Base-by-base conservation (phyloP, 2,888 invertebrate species). In the Eilema depressum region DNA sequence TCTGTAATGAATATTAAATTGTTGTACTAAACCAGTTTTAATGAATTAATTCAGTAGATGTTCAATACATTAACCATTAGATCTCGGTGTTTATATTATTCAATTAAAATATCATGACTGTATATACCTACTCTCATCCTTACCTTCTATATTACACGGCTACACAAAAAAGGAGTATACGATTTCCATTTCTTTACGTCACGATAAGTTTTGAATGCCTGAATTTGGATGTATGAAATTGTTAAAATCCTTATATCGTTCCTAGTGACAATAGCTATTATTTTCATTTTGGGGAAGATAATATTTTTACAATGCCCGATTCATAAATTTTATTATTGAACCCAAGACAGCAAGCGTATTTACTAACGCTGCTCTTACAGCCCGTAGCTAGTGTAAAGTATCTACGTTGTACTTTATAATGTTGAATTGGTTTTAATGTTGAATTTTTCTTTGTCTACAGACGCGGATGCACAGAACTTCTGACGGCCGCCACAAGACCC, bases 401-500 rank as follows among this genome's bases (percentile, higher is more conserved):
- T 20, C 17, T 41, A 41, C 41, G 14, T 47, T 47, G 5, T 47
- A 47, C 47, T 20, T 7, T 20, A 7, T 7, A 20, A 47, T 20
- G 5, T 7, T 4, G 20, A 47, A 7, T 47, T 20, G 20, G 20
- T 47, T 20, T 5, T 47, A 47, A 47, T 47, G 20, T 4, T 20
- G 7, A 20, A 5, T 1, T 47, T 53, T 73, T 72, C 20, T 74
- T 92, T 92, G 83, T 87, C 79, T 75, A 73, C 91, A 95, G 95
- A 87, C 94, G 95, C 79, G 95, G 95, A 70, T 95, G 95, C 84
- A 92, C 91, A 75, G 94, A 93, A 66, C 89, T 93, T 30, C 86
- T 95, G 37, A 93, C 93, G 68, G 90, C 94, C 7, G 82, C 82
- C 59, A 91, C 88, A 10, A 89, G 95, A 81, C 87, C 87, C 0